Evolutionary conservation across 2,113 vertebrate genomes (phyloP), one percentile per base, ranked within the genome.

Genomic region (Thomomys bottae): DNA sequence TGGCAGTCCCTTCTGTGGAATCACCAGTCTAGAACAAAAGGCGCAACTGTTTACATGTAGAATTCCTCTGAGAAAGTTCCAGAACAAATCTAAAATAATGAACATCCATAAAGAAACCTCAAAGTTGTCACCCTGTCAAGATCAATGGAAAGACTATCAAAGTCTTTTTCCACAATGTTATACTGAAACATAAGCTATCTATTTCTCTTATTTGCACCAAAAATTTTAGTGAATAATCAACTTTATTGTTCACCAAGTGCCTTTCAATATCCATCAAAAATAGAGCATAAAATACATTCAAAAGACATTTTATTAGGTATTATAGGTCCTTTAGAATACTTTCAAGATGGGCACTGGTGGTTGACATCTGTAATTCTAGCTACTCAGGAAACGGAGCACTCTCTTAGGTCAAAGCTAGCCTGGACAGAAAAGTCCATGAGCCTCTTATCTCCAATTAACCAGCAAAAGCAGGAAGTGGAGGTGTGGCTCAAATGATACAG

Each of bases 1-100:
- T 99, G 68, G 98, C 97, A 94, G 96, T 95, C 88, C 97, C 97
- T 94, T 99, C 98, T 8, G 97, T 96, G 90, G 97, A 98, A 92
- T 98, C 98, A 83, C 96, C 94, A 93, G 96, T 96, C 99, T 99
- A 97, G 92, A 97, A 97, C 59, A 95, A 91, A 97, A 72, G 96
- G 42, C 21, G 84, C 94, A 92, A 93, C 32, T 92, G 45, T 84
- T 95, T 93, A 87, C 61, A 78, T 34, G 24, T 70, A 63, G 61
- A 81, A 91, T 76, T 79, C 67, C 66, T 80, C 11, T 4, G 2
- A 93, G 71, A 84, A 94, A 75, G 68, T 92, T 92, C 70, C 71
- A 82, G 64, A 94, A 91, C 24, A 91, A 85, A 84, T 5, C 71
- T 84, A 75, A 92, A 93, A 79, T 78, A 88, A 88, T 83, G 49